Conservation (phyloP, 2,797 vertebrate genomes). For the Threskiornis aethiopicus region DNA sequence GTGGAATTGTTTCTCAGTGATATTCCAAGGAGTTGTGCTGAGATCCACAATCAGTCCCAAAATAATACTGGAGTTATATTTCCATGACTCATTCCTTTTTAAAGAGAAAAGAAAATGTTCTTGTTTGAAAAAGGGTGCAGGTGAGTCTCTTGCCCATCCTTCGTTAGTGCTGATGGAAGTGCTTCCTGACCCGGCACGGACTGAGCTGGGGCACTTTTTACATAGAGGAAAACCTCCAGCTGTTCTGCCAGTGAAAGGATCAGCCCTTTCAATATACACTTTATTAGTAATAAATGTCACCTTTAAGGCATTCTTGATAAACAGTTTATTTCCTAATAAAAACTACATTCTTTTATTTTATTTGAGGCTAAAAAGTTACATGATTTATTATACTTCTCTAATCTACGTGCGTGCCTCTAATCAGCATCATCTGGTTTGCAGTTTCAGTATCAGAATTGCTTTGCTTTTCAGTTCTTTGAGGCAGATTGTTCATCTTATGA, state of each 20-base stretch:
- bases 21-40: neutral
- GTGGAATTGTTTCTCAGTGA: neutral
- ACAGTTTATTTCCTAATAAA: constrained; percentile 53
- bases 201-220: neutral
- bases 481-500: constrained; percentile 37
- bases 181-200: neutral
- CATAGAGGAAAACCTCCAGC: neutral
- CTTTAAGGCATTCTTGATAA: constrained; percentile 39
- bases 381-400: neutral
- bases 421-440: constrained; percentile 50
- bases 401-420: neutral
- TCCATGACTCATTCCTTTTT: constrained; percentile 17
- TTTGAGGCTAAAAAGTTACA: constrained; percentile 23
- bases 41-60: neutral
- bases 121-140: neutral
- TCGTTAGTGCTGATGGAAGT: neutral
- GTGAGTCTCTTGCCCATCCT: neutral
- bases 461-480: constrained; percentile 49
- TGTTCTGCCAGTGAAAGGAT: constrained; percentile 7
- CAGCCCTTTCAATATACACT: neutral
- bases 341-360: constrained; percentile 27
- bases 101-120: neutral
- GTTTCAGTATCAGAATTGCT: constrained; percentile 52
- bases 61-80: constrained; percentile 9
- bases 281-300: constrained; percentile 53